These are phyloP conservation scores for Microctenopoma steveboyesi DNA, from an alignment of 2,797 vertebrate genomes.

Conservation along the genomic window DNA sequence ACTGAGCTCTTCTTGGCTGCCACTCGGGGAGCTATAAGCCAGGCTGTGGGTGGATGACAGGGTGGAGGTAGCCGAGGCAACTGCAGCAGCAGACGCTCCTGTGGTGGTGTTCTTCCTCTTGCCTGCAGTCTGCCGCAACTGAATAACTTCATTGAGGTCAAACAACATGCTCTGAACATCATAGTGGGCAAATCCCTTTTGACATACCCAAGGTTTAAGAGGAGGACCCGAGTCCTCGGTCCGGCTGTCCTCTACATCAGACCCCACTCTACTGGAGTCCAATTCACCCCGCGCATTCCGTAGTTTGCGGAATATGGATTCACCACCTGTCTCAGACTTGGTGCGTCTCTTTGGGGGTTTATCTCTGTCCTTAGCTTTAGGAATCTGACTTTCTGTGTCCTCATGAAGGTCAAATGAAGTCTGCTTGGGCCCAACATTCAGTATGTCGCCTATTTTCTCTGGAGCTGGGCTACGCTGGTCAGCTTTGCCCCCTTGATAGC, in stretches of 20 bases:
- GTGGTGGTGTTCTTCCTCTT: constrained; percentile 95
- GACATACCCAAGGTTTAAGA: constrained; percentile 91
- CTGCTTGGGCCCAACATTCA: constrained; percentile 86
- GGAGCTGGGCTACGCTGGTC: constrained; percentile 90
- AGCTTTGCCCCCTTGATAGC: constrained; percentile 89
- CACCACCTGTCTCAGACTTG: constrained; percentile 96
- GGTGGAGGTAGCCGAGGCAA: constrained; percentile 91
- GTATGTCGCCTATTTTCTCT: constrained; percentile 89
- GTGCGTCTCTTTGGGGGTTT: constrained; percentile 95
- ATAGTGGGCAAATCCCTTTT: constrained; percentile 94
- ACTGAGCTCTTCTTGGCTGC: constrained; percentile 95
- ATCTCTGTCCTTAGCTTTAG: constrained; percentile 90
- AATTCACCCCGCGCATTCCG: constrained; percentile 91
- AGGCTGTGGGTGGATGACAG: constrained; percentile 90
- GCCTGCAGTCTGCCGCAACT: constrained; percentile 90
- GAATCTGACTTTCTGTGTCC: constrained; percentile 83
- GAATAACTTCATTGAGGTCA: constrained; percentile 91
- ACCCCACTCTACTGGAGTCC: constrained; percentile 85
- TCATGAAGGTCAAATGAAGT: constrained; percentile 88
- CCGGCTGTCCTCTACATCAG: constrained; percentile 90
- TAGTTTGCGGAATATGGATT: constrained; percentile 97
- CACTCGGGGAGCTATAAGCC: constrained; percentile 92
- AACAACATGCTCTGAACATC: constrained; percentile 96
- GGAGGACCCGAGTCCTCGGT: constrained; percentile 85
- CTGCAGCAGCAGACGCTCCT: constrained; percentile 94